Evolutionary conservation across 1,140 invertebrate species (phyloP), one percentile per base, ranked within the genome.

Genomic region (Gryllus bimaculatus): DNA sequence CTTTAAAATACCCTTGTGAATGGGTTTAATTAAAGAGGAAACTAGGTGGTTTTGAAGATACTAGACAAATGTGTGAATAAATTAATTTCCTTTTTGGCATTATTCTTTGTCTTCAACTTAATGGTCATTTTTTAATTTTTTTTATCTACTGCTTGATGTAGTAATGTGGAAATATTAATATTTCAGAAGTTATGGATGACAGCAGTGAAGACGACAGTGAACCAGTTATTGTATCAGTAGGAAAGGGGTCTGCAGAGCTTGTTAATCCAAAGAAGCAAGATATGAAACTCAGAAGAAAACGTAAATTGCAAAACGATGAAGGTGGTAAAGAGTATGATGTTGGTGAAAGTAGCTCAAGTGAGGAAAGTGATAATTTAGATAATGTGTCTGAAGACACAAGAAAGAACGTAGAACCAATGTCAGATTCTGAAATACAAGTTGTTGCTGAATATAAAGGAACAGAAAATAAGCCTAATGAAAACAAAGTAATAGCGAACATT

Each of bases 191-290:
- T 20, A 20, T n/a, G n/a, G 12, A 10, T 75, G 74, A n/a, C n/a
- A 39, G 74, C 10, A n/a, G 13, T 15, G 66, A 73, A 73, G 77
- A 73, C 7, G 73, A 75, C 15, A 73, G 2, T 48, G 54, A 66
- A 75, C 73, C 47, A 20, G 73, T 74, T 8, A 39, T 79, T 8
- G n/a, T 79, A 47, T 18, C 2, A 48, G 5, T 79, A 47, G 78
- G 74, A 13, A 48, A 48, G 13, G 78, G 73, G 20, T 79, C 78
- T 20, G 78, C 78, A 1, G 78, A 79, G 21, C 78, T 79, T 10
- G 10, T 79, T 48, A 18, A 47, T 39, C 47, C 73, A 75, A 75
- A 74, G 47, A 26, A 48, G 10, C 18, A 49, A 39, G 8, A 12
- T 0, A 0, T 74, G n/a, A 78, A 74, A 8, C 0, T 74, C 12